Evolutionary conservation across 2,797 vertebrate genomes (phyloP).

Genomic region (Telmatherina bonti): DNA sequence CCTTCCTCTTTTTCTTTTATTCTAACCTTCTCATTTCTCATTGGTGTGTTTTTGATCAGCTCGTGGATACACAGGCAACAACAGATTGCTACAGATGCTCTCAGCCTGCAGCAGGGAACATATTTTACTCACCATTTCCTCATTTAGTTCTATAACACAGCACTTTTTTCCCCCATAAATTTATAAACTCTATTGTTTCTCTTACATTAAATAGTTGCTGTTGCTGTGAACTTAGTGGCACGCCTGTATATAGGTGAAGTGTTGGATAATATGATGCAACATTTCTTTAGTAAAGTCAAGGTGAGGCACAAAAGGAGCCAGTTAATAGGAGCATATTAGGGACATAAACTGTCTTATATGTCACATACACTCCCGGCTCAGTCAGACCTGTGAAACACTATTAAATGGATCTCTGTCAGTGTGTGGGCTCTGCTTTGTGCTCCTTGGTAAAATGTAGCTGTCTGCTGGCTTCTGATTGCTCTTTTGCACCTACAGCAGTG

Average conservation of each 20-base stretch:
- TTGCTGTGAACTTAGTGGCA: background rate
- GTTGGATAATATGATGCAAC: background rate
- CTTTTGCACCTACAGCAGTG: conserved; percentile 22
- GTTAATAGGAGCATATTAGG: conserved; percentile 5
- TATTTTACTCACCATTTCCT: conserved; percentile 43
- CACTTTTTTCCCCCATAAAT: conserved; percentile 38
- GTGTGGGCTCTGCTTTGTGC: conserved; percentile 17
- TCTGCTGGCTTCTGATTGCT: conserved; percentile 24
- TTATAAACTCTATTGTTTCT: conserved; percentile 33
- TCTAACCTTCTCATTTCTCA: conserved; percentile 30
- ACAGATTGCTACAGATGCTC: conserved; percentile 34
- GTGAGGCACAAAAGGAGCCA: background rate
- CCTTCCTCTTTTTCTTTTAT: conserved; percentile 28
- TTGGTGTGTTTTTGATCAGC: conserved; percentile 36
- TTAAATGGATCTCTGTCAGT: conserved; percentile 16
- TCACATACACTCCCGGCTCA: conserved; percentile 1
- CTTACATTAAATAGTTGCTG: background rate
- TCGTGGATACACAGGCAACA: conserved; percentile 51
- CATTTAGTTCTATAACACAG: conserved; percentile 34
- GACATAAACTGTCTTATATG: no score
- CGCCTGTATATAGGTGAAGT: background rate
- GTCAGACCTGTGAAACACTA: conserved; percentile 1
- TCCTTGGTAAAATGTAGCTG: conserved; percentile 11
- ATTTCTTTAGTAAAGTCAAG: background rate
- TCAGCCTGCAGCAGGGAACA: conserved; percentile 43